Evolutionary conservation across 1,140 invertebrate genomes (phyloP), one percentile per base, ranked within the genome.

Genomic region (Venturia canescens): DNA sequence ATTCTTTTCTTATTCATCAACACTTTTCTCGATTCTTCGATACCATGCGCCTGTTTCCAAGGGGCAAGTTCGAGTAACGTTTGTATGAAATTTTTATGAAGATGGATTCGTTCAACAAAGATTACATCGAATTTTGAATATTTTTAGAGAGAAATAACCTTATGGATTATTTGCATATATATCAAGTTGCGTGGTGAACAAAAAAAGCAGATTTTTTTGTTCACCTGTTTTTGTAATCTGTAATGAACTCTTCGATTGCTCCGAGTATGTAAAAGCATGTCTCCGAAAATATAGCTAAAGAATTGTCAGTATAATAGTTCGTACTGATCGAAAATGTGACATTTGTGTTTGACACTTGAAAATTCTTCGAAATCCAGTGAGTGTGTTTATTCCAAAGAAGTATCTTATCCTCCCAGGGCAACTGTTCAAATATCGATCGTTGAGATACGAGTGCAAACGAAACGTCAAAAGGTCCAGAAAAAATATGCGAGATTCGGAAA

Each of bases 361-460:
- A 38, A 34, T 18, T 21, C n/a, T 21, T 70, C 67, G 11, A 38
- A 1, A 57, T 57, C 53, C 16, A 18, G 53, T 57, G 5, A 5
- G 18, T 5, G 4, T 3, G 2, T 57, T 4, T n/a, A 57, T n/a
- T 57, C 21, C 18, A 57, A 57, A n/a, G 21, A 57, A 57, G 21
- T 57, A 57, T 57, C 53, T 57, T 57, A 57, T n/a, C 53, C 53
- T 21, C 21, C 53, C 9, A 18, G 53, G 18, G 9, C 53, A 57
- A n/a, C 53, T 57, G 53, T 57, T n/a, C 53, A 57, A 57, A 57
- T 57, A 57, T 57, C 53, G 53, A 57, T 57, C 53, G 53, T 21
- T 57, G 53, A 57, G 53, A n/a, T 57, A 21, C 21, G 53, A 16
- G 21, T 44, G 13, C 7, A 44, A 1, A 13, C 7, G 53, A n/a